A percentile compares a stretch with the other conserved stretches of the same genome.
Evolutionary conservation across 1,140 invertebrate genomes (phyloP).

Genomic region (Drosophila kepulauana): DNA sequence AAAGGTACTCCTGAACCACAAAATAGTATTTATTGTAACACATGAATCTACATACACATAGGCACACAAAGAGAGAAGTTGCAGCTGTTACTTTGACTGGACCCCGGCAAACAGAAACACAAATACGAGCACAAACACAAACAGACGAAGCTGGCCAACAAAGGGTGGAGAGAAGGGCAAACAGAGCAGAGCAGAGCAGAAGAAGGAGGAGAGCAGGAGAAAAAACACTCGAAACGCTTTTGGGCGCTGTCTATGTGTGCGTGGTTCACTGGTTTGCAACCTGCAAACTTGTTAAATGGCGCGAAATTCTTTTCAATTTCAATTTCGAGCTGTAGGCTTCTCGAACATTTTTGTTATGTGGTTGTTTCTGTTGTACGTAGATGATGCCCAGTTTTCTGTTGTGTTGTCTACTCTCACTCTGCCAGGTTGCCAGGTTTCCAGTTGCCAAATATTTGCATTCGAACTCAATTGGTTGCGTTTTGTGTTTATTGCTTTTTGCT

Average conservation of each 20-base stretch:
- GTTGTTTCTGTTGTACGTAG: conserved; percentile 16
- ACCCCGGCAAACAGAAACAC: conserved; percentile 28
- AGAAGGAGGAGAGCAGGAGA: background rate
- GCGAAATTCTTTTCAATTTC: conserved; percentile 80
- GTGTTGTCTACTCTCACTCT: conserved; percentile 37
- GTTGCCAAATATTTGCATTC: conserved; percentile 76
- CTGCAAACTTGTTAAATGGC: conserved; percentile 70
- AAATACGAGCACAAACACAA: conserved; percentile 19
- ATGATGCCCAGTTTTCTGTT: background rate
- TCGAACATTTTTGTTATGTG: conserved; percentile 26
- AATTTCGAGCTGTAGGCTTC: conserved; percentile 53
- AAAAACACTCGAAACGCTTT: conserved; percentile 36
- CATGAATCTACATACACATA: background rate
- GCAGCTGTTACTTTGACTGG: conserved; percentile 20
- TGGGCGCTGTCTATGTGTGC: conserved; percentile 17
- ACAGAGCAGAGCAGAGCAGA: background rate
- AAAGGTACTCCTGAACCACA: no score
- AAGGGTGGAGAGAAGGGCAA: conserved; percentile 1
- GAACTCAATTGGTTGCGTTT: conserved; percentile 80
- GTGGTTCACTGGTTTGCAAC: conserved; percentile 16
- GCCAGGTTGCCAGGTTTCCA: conserved; percentile 19
- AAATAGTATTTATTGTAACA: no score
- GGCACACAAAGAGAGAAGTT: background rate
- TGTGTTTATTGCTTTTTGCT: conserved; percentile 77
- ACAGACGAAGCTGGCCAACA: background rate